A percentile compares a stretch with the other conserved stretches of the same genome.
These are phyloP conservation scores for Pinna nobilis DNA, from an alignment of 1,140 invertebrate species.

Conservation along the genomic window DNA sequence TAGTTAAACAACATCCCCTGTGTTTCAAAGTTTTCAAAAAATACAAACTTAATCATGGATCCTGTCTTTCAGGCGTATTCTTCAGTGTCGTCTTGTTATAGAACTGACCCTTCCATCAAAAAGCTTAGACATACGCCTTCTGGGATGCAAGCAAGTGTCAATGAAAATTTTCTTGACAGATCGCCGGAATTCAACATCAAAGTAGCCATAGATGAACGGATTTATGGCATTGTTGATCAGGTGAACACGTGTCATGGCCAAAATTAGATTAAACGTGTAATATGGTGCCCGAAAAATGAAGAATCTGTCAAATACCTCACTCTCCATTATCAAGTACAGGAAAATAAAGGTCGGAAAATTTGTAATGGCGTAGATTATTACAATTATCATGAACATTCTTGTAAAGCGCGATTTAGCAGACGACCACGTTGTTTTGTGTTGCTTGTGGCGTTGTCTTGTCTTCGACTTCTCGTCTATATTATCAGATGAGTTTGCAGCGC, in stretches of 20 bases:
- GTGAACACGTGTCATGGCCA: background rate
- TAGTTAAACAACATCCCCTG: too few relatives aligned
- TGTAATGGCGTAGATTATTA: conserved; percentile 12
- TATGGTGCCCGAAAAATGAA: background rate
- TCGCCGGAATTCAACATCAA: conserved; percentile 27
- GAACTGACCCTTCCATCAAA: background rate
- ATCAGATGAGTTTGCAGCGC: background rate
- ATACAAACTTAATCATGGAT: too few relatives aligned
- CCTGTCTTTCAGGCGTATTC: too few relatives aligned
- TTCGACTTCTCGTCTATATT: background rate
- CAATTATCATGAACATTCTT: conserved; percentile 10
- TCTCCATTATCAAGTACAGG: conserved; percentile 6
- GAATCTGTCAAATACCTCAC: conserved; percentile 1
- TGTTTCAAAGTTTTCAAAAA: too few relatives aligned
- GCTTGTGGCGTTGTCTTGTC: background rate
- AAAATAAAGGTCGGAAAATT: conserved; percentile 19
- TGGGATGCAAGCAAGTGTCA: background rate
- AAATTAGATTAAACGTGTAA: conserved; percentile 9
- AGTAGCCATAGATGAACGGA: conserved; percentile 36
- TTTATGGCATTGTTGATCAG: conserved; percentile 34
- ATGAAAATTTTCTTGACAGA: conserved; percentile 13
- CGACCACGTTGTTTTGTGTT: conserved; percentile 11
- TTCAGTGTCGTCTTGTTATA: too few relatives aligned
- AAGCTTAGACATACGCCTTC: background rate
- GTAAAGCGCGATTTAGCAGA: conserved; percentile 9